Percentiles rank a stretch among this genome's conserved stretches.
These are phyloP conservation scores for Pristiophorus japonicus DNA, from an alignment of 2,113 vertebrate species.

Conservation along the genomic window DNA sequence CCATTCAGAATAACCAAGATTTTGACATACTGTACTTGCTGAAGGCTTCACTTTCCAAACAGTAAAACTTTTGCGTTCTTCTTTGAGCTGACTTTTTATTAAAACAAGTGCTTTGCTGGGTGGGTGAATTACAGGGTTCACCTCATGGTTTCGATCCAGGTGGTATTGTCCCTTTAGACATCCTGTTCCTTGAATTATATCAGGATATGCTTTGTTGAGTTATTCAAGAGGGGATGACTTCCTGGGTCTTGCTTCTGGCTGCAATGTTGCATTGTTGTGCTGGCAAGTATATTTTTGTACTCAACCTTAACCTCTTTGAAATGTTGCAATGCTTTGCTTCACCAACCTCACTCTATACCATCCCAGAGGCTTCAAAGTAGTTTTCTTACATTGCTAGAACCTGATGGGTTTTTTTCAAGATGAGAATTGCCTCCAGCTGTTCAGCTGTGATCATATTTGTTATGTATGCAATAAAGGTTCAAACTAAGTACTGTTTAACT, in stretches of 20 bases:
- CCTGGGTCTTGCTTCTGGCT: not conserved
- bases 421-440: not conserved
- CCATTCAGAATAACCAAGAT: not conserved
- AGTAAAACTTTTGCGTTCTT: not conserved
- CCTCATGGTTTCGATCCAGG: not conserved
- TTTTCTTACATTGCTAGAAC: not conserved
- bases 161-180: not conserved
- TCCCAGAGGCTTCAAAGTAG: not conserved
- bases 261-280: not conserved
- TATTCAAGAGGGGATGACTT: not conserved
- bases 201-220: not conserved
- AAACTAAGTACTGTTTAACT: too few relatives aligned
- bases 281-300: not conserved
- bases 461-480: too few relatives aligned
- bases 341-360: not conserved
- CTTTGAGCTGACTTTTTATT: not conserved
- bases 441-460: not conserved
- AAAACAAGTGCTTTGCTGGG: not conserved
- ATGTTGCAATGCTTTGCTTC: not conserved
- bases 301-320: not conserved
- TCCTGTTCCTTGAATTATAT: not conserved
- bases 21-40: not conserved
- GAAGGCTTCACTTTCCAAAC: not conserved
- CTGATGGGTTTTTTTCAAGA: not conserved
- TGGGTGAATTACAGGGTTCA: not conserved